Conservation (phyloP, 1,140 invertebrate species). For the Protaetia brevitarsis region DNA sequence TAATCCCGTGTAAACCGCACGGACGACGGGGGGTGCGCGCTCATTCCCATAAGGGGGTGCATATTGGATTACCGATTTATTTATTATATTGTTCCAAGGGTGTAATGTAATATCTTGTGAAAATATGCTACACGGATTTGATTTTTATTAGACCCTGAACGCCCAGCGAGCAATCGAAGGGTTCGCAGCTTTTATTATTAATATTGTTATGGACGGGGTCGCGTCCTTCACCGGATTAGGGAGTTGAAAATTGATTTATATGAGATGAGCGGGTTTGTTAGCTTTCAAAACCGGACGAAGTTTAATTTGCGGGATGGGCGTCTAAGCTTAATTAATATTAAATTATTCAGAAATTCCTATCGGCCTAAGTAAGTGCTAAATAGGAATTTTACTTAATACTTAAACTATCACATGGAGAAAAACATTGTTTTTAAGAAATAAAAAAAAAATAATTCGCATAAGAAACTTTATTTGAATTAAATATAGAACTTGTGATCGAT, state of each 20-base stretch:
- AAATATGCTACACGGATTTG: slow-evolving; percentile 44
- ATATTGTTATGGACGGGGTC: not conserved
- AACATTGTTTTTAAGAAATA: too few relatives aligned
- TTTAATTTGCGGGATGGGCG: too few relatives aligned
- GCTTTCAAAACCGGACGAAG: too few relatives aligned
- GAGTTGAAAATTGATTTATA: slow-evolving; percentile 7
- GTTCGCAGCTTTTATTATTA: slow-evolving; percentile 3
- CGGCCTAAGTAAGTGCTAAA: too few relatives aligned
- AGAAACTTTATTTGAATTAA: too few relatives aligned
- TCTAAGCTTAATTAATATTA: too few relatives aligned
- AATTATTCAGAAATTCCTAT: too few relatives aligned
- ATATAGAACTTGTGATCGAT: too few relatives aligned
- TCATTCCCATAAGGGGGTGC: slow-evolving; percentile 41
- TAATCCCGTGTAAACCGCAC: slow-evolving; percentile 45
- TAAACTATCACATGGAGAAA: too few relatives aligned
- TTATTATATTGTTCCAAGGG: slow-evolving; percentile 42
- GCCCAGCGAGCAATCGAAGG: not conserved
- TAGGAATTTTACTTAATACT: too few relatives aligned
- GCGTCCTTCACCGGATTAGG: not conserved
- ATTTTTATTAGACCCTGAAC: slow-evolving; percentile 32
- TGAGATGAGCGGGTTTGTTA: not conserved
- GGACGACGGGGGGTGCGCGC: slow-evolving; percentile 36
- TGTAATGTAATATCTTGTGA: slow-evolving; percentile 44
- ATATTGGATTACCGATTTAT: slow-evolving; percentile 47
- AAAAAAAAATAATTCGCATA: too few relatives aligned